Percentiles rank a stretch among this genome's conserved stretches.
phyloP scores from a whole-genome alignment of 2,888 invertebrate genomes.

The Clitarchus hookeri region DNA sequence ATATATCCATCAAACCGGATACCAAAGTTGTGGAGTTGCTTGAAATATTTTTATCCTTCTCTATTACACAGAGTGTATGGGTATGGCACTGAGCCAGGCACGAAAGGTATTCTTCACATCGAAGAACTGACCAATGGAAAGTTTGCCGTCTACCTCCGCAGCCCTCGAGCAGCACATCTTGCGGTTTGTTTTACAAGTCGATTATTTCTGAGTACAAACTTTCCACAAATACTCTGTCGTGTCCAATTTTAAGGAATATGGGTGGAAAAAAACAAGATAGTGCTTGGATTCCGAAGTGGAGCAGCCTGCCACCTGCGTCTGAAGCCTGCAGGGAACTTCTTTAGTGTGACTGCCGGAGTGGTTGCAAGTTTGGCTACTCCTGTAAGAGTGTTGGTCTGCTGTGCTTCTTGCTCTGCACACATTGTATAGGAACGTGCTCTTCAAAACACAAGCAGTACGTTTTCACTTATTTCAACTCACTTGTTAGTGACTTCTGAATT shows the following conservation, averaged over 20 bases:
- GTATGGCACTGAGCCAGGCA: not conserved
- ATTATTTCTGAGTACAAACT: not conserved
- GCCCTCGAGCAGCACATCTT: constrained; percentile 9
- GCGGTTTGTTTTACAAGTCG: not conserved
- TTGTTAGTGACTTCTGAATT: too few relatives aligned
- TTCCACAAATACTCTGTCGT: not conserved
- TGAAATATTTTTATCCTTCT: not conserved
- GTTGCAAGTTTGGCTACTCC: constrained; percentile 16
- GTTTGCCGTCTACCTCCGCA: not conserved
- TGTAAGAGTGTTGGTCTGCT: constrained; percentile 9
- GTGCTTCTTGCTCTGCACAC: not conserved
- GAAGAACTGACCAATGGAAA: not conserved
- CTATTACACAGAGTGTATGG: not conserved
- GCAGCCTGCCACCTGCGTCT: not conserved
- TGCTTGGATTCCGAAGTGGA: not conserved
- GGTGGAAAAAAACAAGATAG: not conserved
- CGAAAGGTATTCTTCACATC: not conserved
- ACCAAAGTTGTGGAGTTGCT: not conserved
- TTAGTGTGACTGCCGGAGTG: not conserved
- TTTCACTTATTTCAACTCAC: not conserved
- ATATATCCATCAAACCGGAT: not conserved
- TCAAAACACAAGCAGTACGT: not conserved
- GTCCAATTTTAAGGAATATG: not conserved
- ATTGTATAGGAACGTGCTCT: not conserved
- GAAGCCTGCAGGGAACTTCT: not conserved